Evolutionary conservation across 2,113 vertebrate species (phyloP), one percentile per base, ranked within the genome.

Genomic region (Tragelaphus strepsiceros): DNA sequence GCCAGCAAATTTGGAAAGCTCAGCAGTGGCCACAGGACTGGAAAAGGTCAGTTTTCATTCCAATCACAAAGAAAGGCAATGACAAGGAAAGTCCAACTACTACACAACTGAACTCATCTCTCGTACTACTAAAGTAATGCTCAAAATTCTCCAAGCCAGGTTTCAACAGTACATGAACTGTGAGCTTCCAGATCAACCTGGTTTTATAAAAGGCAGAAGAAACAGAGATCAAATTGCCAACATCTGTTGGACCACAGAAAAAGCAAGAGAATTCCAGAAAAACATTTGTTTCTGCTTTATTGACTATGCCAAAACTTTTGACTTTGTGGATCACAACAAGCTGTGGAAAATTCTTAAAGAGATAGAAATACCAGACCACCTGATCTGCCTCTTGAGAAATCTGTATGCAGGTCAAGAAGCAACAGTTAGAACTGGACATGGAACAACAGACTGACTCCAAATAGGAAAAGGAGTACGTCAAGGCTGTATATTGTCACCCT

Each of bases 61-160:
- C 64, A 35, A 6, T 71, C n/a, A 2, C 64, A 71, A 71, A 71
- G 64, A 71, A 71, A 71, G n/a, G 32, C 64, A 71, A 71, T 35
- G n/a, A 4, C 17, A 71, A 35, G 9, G 64, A 32, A 64, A 21
- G 9, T 71, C 8, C 17, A 71, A 71, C n/a, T 71, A 71, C 64
- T 0, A 0, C 64, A 71, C 17, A 21, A 35, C 35, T 71, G 5
- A 2, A 21, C n/a, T 35, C 4, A 5, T 71, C 64, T 71, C 64
- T 11, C 64, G 21, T 2, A 4, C n/a, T 71, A 71, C 17, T 71
- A 71, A 71, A 35, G 17, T 6, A 21, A 35, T 35, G 64, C n/a
- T 71, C 64, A 35, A 71, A 71, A 21, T 71, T 35, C 17, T 71
- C n/a, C 4, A 21, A 35, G 32, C 8, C 64, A 67, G 9, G 19